Conservation (phyloP, 2,797 vertebrate genomes). For the Periophthalmus magnuspinnatus region DNA sequence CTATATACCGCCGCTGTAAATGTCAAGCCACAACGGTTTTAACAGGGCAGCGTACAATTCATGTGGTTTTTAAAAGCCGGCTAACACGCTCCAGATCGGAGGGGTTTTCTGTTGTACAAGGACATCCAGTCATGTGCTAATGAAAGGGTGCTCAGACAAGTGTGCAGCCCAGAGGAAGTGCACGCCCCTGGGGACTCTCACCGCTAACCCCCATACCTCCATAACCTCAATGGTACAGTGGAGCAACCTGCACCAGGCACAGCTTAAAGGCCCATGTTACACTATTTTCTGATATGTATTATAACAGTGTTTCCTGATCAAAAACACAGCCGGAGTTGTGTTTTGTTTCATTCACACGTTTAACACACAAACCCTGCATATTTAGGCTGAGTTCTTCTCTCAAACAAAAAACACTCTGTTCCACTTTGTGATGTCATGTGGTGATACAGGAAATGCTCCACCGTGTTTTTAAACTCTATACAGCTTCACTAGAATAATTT, state of each 20-base stretch:
- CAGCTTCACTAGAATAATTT: too few species aligned
- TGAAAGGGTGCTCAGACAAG: slow-evolving; percentile 41
- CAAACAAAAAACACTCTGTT: too few species aligned
- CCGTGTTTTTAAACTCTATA: too few species aligned
- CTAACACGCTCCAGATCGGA: slow-evolving; percentile 55
- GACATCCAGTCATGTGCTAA: slow-evolving; percentile 47
- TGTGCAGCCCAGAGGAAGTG: slow-evolving; percentile 39
- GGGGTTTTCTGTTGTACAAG: slow-evolving; percentile 40
- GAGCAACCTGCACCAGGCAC: slow-evolving; percentile 35
- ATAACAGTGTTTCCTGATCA: too few species aligned
- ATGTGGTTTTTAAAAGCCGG: slow-evolving; percentile 26
- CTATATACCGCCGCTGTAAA: background rate
- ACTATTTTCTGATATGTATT: too few species aligned
- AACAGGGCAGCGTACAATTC: slow-evolving; percentile 18
- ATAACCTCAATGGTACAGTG: slow-evolving; percentile 19
- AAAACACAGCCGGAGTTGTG: too few species aligned
- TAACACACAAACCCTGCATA: too few species aligned
- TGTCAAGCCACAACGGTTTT: background rate
- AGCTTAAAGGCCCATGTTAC: too few species aligned
- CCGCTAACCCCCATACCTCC: slow-evolving; percentile 34
- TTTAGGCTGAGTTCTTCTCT: too few species aligned
- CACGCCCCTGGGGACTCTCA: slow-evolving; percentile 44
- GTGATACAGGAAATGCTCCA: too few species aligned
- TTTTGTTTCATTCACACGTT: too few species aligned
- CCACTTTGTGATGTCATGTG: too few species aligned